These are phyloP conservation scores for Crambe crambe DNA, from an alignment of 37 sponge, comb jelly and placozoan genomes.

Conservation along the genomic window DNA sequence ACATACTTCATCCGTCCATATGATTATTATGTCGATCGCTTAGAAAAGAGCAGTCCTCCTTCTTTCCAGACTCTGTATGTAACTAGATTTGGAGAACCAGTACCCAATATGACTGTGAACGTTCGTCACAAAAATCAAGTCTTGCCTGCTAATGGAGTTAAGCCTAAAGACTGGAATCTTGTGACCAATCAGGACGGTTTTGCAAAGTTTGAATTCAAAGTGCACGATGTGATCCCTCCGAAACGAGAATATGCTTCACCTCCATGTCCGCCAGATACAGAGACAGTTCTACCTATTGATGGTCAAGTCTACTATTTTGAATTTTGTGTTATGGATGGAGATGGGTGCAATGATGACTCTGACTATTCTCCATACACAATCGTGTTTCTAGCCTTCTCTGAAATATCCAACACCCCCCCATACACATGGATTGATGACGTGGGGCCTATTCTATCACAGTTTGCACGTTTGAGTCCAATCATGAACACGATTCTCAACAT, in stretches of 20 bases:
- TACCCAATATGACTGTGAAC: not conserved
- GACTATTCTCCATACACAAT: not conserved
- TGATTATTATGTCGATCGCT: slow-evolving; percentile 17
- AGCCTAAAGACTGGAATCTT: not conserved
- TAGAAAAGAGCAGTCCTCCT: not conserved
- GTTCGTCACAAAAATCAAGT: not conserved
- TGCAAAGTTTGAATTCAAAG: slow-evolving; percentile 27
- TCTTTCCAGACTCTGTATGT: not conserved
- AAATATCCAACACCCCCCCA: not conserved
- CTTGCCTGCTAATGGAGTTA: slow-evolving; percentile 1
- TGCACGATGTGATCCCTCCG: not conserved
- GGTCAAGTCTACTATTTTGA: slow-evolving; percentile 51
- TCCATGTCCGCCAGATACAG: too few relatives aligned
- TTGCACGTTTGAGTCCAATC: slow-evolving; percentile 17
- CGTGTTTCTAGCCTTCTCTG: not conserved
- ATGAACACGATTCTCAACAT: slow-evolving; percentile 63
- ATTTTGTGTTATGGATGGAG: slow-evolving; percentile 6
- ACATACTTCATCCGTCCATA: slow-evolving; percentile 24
- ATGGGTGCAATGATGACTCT: not conserved
- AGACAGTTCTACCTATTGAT: slow-evolving; percentile 34
- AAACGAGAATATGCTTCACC: not conserved
- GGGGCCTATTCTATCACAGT: slow-evolving; percentile 52
- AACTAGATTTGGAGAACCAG: slow-evolving; percentile 26
- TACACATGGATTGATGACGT: slow-evolving; percentile 44
- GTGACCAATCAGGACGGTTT: slow-evolving; percentile 10